A percentile compares a stretch with the other conserved stretches of the same genome.
phyloP scores from a whole-genome alignment of 2,888 invertebrate genomes.

The Caenorhabditis macrosperma region DNA sequence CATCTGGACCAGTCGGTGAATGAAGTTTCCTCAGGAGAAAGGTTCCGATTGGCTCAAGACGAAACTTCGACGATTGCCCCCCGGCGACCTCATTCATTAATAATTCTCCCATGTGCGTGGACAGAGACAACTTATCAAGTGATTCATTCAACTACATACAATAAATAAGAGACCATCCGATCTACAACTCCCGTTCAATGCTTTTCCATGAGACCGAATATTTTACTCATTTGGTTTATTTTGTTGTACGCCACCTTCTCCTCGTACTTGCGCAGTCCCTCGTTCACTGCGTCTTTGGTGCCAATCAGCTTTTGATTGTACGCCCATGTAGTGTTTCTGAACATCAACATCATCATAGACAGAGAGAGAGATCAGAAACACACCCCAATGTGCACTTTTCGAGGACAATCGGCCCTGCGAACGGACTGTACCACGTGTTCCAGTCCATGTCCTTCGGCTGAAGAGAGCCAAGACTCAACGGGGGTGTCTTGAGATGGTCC shows the following conservation, averaged over 20 bases:
- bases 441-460: not conserved
- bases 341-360: not conserved
- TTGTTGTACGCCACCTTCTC: conserved; percentile 5
- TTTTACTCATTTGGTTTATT: conserved; percentile 21
- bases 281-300: conserved; percentile 2
- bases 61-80: too few species aligned
- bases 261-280: conserved; percentile 7
- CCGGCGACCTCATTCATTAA: too few species aligned
- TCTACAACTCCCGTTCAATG: too few species aligned
- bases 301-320: conserved; percentile 1
- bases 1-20: too few species aligned
- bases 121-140: too few species aligned
- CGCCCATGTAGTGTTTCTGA: conserved; percentile 33
- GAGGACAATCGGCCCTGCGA: not conserved
- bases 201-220: conserved; percentile 7
- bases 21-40: too few species aligned
- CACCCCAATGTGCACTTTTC: conserved; percentile 24
- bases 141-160: too few species aligned
- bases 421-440: conserved; percentile 27
- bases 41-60: too few species aligned
- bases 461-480: not conserved
- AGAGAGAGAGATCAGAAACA: not conserved
- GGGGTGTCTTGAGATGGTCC: conserved; percentile 7
- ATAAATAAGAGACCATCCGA: too few species aligned
- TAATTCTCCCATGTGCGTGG: too few species aligned